phyloP scores from a whole-genome alignment of 2,888 invertebrate genomes.

The Acleris cristana region DNA sequence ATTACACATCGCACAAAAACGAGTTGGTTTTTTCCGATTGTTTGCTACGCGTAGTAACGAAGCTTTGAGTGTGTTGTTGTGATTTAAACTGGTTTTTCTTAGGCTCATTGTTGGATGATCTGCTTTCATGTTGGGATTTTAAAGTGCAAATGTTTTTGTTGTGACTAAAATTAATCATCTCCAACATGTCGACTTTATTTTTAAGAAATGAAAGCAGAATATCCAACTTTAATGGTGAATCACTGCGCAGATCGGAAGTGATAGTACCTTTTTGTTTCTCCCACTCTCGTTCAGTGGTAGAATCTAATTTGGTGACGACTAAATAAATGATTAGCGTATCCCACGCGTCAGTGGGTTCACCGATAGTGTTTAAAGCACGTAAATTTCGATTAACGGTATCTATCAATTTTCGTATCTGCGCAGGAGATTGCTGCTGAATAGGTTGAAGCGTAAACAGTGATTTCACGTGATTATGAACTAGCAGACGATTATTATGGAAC shows the following conservation, averaged over 20 bases:
- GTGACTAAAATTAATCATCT: neutral
- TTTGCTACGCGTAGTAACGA: neutral
- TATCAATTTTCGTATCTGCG: conserved; percentile 4
- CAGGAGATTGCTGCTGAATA: conserved; percentile 7
- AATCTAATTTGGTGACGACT: conserved; percentile 8
- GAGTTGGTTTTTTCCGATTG: neutral
- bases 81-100: too few species aligned
- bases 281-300: conserved; percentile 14
- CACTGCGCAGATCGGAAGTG: neutral
- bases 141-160: neutral
- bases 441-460: conserved; percentile 14
- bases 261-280: conserved; percentile 11
- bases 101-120: too few species aligned
- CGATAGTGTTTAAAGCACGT: conserved; percentile 17
- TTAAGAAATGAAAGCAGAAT: neutral
- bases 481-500: neutral
- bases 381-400: conserved; percentile 19
- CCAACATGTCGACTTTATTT: neutral
- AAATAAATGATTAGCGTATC: conserved; percentile 23
- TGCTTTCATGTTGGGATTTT: neutral
- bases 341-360: conserved; percentile 11
- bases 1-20: neutral
- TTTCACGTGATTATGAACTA: conserved; percentile 19
- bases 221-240: neutral
- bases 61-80: neutral